phyloP scores from a whole-genome alignment of 2,113 vertebrate genomes.

The Rhagologus leucostigma region DNA sequence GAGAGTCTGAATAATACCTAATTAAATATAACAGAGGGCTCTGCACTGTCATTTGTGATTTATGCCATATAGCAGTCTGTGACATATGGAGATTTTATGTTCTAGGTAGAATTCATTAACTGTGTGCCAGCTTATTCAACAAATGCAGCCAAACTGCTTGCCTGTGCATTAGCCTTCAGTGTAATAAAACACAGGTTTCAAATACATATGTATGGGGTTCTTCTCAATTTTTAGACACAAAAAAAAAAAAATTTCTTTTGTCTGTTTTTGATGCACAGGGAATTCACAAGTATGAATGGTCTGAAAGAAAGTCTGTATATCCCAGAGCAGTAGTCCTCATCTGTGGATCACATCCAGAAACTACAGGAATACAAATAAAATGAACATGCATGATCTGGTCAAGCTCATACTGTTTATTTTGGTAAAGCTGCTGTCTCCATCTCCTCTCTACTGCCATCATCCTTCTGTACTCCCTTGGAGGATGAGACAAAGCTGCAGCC shows the following conservation, averaged over 20 bases:
- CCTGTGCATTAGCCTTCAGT: not conserved
- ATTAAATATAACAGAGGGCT: not conserved
- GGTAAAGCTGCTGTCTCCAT: not conserved
- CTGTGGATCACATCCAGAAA: not conserved
- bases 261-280: not conserved
- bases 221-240: not conserved
- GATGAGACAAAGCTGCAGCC: not conserved
- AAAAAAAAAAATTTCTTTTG: not conserved
- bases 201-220: not conserved
- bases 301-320: not conserved
- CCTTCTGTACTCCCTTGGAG: not conserved
- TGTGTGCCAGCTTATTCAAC: not conserved
- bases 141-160: not conserved
- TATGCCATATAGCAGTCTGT: not conserved
- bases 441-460: not conserved
- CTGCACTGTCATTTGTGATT: conserved; percentile 1
- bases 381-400: not conserved
- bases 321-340: not conserved
- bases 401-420: not conserved
- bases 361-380: not conserved
- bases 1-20: not conserved
- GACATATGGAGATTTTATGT: not conserved
- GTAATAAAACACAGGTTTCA: not conserved
- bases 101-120: not conserved
- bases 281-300: not conserved